Conservation (phyloP, 2,888 invertebrate species). For the Drosophila leonis region DNA sequence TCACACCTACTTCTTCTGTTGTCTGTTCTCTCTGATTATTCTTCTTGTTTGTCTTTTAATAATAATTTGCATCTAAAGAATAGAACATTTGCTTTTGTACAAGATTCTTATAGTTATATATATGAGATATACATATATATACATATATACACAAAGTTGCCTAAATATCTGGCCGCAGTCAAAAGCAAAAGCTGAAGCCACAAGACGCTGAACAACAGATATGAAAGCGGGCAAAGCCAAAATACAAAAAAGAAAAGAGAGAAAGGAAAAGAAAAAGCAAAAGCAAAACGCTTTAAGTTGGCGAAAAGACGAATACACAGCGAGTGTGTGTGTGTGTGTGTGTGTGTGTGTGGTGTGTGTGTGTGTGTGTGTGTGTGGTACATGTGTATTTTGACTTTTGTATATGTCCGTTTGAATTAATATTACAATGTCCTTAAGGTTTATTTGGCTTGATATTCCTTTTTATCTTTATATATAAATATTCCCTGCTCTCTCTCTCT, state of each 20-base stretch:
- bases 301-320: slow-evolving; percentile 31
- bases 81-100: slow-evolving; percentile 2
- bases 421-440: slow-evolving; percentile 82
- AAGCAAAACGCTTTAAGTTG: slow-evolving; percentile 48
- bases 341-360: slow-evolving; percentile 25
- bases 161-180: slow-evolving; percentile 40
- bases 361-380: slow-evolving; percentile 27
- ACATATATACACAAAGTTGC: slow-evolving; percentile 1
- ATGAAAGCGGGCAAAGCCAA: slow-evolving; percentile 6
- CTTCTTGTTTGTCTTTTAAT: neutral
- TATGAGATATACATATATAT: slow-evolving; percentile 6
- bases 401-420: slow-evolving; percentile 80
- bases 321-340: slow-evolving; percentile 18
- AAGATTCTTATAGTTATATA: neutral
- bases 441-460: slow-evolving; percentile 77
- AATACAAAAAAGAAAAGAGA: slow-evolving; percentile 10
- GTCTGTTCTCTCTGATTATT: too few species aligned
- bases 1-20: neutral
- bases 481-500: slow-evolving; percentile 28
- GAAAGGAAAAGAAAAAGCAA: slow-evolving; percentile 5
- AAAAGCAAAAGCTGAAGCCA: slow-evolving; percentile 53
- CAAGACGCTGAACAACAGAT: slow-evolving; percentile 38
- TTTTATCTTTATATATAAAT: slow-evolving; percentile 68
- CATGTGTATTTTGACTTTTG: slow-evolving; percentile 58
- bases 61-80: slow-evolving; percentile 10